Evolutionary conservation across 2,888 invertebrate species (phyloP).

Genomic region (Odontothrips loti): DNA sequence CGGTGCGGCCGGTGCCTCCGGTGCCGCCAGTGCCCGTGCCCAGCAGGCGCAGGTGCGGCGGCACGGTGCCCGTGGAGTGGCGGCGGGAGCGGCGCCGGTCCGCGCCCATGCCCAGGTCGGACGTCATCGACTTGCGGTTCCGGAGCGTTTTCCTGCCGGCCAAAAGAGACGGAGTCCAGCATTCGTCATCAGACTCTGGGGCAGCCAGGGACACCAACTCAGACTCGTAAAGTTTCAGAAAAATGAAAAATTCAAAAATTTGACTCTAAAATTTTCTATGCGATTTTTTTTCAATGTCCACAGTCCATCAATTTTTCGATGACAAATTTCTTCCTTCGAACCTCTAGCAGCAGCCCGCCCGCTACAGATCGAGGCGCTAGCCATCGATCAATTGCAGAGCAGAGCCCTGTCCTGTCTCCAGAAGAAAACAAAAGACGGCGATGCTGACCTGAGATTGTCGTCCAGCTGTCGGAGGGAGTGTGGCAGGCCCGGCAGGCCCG

Average conservation of each 20-base stretch:
- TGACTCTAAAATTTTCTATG: no score
- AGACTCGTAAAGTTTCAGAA: no score
- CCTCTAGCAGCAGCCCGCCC: no score
- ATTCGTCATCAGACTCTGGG: not conserved
- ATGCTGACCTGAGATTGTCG: constrained; percentile 52
- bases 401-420: no score
- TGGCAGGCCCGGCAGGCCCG: not conserved
- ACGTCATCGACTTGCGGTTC: constrained; percentile 57
- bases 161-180: not conserved
- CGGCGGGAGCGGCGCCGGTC: constrained; percentile 73
- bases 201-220: not conserved
- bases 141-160: constrained; percentile 66
- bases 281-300: no score
- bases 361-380: no score
- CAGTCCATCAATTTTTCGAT: no score
- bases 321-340: no score
- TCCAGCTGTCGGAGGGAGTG: constrained; percentile 58
- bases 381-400: no score
- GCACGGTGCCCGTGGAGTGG: constrained; percentile 66
- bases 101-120: constrained; percentile 41
- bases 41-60: constrained; percentile 47
- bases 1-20: constrained; percentile 37
- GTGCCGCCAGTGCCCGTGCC: not conserved
- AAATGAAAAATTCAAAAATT: no score
- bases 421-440: constrained; percentile 13